These are phyloP conservation scores for Lasioglossum figueresi DNA, from an alignment of 2,888 invertebrate species.

Conservation along the genomic window DNA sequence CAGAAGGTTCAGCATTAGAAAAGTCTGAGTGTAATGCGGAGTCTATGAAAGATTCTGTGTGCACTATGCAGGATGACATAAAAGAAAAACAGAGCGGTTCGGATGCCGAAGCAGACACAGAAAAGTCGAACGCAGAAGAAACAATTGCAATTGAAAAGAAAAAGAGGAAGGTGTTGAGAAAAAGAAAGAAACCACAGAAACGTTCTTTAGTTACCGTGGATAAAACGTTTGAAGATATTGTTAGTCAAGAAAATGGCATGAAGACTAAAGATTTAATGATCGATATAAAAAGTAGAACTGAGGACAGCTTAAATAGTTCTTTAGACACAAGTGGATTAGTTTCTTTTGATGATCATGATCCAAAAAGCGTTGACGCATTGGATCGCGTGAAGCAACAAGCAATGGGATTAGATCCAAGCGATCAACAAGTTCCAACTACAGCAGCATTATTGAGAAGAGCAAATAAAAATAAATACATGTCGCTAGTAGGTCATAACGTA, in stretches of 20 bases:
- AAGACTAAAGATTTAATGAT: constrained; percentile 70
- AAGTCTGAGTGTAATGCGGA: constrained; percentile 62
- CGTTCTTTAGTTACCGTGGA: constrained; percentile 72
- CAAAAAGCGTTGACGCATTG: constrained; percentile 74
- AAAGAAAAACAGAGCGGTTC: constrained; percentile 80
- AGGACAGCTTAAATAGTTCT: constrained; percentile 65
- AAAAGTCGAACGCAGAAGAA: constrained; percentile 85
- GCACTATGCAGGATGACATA: constrained; percentile 83
- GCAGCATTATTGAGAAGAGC: constrained; percentile 72
- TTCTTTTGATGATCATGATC: constrained; percentile 66
- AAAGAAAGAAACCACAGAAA: constrained; percentile 86
- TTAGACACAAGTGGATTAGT: constrained; percentile 61
- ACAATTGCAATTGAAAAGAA: constrained; percentile 84
- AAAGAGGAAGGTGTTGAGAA: constrained; percentile 87
- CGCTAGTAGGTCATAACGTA: constrained; percentile 72
- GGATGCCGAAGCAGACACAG: constrained; percentile 84
- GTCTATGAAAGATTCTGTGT: constrained; percentile 52
- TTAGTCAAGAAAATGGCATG: constrained; percentile 67
- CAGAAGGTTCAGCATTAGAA: constrained; percentile 78
- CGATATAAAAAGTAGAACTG: constrained; percentile 62
- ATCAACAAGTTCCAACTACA: constrained; percentile 78
- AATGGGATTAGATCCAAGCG: constrained; percentile 76
- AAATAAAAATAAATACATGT: constrained; percentile 76
- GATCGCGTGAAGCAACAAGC: constrained; percentile 80
- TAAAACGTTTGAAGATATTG: constrained; percentile 70